These are phyloP conservation scores for Stylophora pistillata DNA, from an alignment of 64 coral and sea anemone genomes.

Conservation along the genomic window DNA sequence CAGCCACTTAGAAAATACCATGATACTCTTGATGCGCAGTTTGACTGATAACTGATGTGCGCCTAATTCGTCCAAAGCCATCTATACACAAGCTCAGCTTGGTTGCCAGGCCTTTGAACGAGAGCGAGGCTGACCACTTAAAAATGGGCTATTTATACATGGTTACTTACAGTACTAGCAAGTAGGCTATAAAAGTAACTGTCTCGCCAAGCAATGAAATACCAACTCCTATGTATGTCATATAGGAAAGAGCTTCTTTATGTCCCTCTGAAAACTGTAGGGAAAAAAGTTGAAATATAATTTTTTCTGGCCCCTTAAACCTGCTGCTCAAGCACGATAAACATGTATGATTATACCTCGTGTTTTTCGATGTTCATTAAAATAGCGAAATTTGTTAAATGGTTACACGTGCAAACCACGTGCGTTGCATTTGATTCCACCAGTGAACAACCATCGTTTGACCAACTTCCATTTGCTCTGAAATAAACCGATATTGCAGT, in stretches of 20 bases:
- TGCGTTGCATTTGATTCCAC: neutral
- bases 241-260: constrained; percentile 11
- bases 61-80: neutral
- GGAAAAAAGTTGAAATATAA: neutral
- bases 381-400: constrained; percentile 40
- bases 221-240: constrained; percentile 62
- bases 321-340: neutral
- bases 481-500: neutral
- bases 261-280: neutral
- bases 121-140: no score
- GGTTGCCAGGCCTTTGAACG: no score
- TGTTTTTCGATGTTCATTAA: constrained; percentile 13
- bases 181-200: constrained; percentile 44
- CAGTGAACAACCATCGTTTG: constrained; percentile 26
- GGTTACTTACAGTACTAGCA: constrained; percentile 51
- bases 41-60: no score
- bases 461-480: constrained; percentile 28
- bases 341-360: neutral
- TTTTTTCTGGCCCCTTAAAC: no score
- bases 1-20: no score
- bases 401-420: constrained; percentile 24
- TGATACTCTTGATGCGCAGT: no score
- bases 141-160: neutral
- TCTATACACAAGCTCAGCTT: neutral
- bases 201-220: constrained; percentile 51